phyloP scores from a whole-genome alignment of 2,888 invertebrate species.

The Temnothorax ravouxi region DNA sequence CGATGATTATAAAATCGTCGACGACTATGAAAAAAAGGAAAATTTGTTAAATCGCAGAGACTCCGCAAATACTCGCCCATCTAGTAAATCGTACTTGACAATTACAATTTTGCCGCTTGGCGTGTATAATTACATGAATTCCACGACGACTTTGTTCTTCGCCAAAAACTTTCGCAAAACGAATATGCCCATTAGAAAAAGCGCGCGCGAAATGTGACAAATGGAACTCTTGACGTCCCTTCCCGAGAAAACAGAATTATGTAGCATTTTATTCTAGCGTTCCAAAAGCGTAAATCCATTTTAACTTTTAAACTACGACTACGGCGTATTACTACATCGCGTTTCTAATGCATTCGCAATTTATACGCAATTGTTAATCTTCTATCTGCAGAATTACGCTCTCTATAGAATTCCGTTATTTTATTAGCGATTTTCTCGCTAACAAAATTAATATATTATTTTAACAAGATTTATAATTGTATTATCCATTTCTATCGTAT shows the following conservation, averaged over 20 bases:
- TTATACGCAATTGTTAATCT: slow-evolving; percentile 34
- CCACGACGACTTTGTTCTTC: neutral
- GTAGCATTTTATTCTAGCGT: slow-evolving; percentile 41
- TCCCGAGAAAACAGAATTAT: slow-evolving; percentile 40
- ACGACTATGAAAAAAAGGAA: slow-evolving; percentile 1
- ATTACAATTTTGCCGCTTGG: slow-evolving; percentile 44
- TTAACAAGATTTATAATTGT: neutral
- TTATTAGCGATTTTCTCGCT: slow-evolving; percentile 6
- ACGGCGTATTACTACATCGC: neutral
- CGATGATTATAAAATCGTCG: neutral
- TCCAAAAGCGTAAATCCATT: slow-evolving; percentile 42
- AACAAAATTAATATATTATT: neutral
- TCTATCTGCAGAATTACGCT: neutral
- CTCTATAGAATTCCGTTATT: neutral
- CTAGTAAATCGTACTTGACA: slow-evolving; percentile 37
- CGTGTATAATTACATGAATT: slow-evolving; percentile 39
- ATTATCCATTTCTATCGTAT: neutral
- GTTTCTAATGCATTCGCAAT: slow-evolving; percentile 4
- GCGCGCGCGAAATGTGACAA: slow-evolving; percentile 35
- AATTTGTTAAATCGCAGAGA: neutral
- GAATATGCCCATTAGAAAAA: slow-evolving; percentile 41
- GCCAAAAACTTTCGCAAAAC: slow-evolving; percentile 43
- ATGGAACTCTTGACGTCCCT: slow-evolving; percentile 29
- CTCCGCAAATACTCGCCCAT: slow-evolving; percentile 1
- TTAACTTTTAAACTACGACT: slow-evolving; percentile 41